Base-by-base conservation (phyloP, 2,888 invertebrate genomes). In the Drosophila paramelanica region DNA sequence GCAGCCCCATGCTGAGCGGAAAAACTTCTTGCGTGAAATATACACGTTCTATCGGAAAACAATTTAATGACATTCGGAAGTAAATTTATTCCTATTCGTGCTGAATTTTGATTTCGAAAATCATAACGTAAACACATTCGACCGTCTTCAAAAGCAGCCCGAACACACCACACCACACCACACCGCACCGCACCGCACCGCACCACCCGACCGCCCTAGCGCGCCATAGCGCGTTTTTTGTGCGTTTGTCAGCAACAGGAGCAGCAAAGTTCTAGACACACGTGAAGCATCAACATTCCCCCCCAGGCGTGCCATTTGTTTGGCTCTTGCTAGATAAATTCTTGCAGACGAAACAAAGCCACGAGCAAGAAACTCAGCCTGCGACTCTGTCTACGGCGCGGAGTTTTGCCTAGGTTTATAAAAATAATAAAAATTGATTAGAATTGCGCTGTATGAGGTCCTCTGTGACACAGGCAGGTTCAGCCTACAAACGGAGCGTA, bases 371-470 rank as follows among this genome's bases (percentile, higher is more conserved):
- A 45, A 43, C 42, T 20, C 53, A 23, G 55, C 38, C 53, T 10
- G 31, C 36, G 36, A 47, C 45, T 62, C 39, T 50, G 59, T 43
- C 45, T 61, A n/a, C 45, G 46, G 52, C 52, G 52, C 50, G 57
- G 52, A 67, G 39, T 66, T 67, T 60, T 67, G 73, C 53, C 67
- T 45, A 77, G 86, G 70, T 88, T 90, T 86, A 86, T 84, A 88
- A 84, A 89, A 89, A 91, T 89, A 90, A 91, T 90, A 91, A 90
- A 90, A 91, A 91, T 91, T 91, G 89, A 91, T 90, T 91, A 91
- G 88, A 89, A 91, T 91, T 90, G 86, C 75, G 79, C 71, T 56
- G 73, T 58, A 71, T 47, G 71, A 43, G 72, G 41, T 65, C 62
- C 62, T 67, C 23, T 56, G 52, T 23, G 58, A 20, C 13, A 51